phyloP scores from a whole-genome alignment of 2,113 vertebrate species.

The Eclectus roratus region DNA sequence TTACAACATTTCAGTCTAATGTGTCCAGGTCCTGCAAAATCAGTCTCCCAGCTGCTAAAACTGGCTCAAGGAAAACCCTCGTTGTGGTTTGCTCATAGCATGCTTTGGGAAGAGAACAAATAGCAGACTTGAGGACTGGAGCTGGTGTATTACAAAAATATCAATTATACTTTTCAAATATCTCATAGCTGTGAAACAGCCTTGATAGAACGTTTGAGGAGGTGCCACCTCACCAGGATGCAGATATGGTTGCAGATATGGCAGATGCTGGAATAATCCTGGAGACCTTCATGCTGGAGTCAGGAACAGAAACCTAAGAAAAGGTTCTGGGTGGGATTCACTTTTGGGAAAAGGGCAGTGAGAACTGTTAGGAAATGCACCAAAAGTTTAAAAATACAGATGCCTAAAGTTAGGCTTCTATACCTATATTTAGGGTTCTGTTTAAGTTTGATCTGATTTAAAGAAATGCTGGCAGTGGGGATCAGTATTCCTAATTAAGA shows the following conservation, averaged over 20 bases:
- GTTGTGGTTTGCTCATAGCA: constrained; percentile 28
- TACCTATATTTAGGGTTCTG: not conserved
- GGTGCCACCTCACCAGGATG: not conserved
- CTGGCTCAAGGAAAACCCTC: constrained; percentile 25
- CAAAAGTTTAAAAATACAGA: not conserved
- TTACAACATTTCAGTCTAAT: not conserved
- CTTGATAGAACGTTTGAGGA: not conserved
- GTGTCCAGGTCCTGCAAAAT: not conserved
- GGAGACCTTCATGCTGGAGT: not conserved
- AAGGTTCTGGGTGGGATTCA: not conserved
- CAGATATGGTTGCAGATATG: not conserved
- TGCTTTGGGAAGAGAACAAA: constrained; percentile 47
- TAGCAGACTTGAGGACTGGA: constrained; percentile 11
- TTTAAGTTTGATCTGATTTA: not conserved
- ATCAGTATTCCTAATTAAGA: not conserved
- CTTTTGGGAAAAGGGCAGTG: not conserved
- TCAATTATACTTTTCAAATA: constrained; percentile 6
- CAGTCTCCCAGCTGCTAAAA: constrained; percentile 50
- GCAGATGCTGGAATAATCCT: not conserved
- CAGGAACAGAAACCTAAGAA: not conserved
- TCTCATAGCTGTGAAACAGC: not conserved
- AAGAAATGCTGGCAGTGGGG: not conserved
- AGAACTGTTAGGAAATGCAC: not conserved
- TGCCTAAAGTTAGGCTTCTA: not conserved
- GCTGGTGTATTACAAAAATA: constrained; percentile 48